These are phyloP conservation scores for Heliconius hewitsoni DNA, from an alignment of 1,140 invertebrate species.

Conservation along the genomic window DNA sequence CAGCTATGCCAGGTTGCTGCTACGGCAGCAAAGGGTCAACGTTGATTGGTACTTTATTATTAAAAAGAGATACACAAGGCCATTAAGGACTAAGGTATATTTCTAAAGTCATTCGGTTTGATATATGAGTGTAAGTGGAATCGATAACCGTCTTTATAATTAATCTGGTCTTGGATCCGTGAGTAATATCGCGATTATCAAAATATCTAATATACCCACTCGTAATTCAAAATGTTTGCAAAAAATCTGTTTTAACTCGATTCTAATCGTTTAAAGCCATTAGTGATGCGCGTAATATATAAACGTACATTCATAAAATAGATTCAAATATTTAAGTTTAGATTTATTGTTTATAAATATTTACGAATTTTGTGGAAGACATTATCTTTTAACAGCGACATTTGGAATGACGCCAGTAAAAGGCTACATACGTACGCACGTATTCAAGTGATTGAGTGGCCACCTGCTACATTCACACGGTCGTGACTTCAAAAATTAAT, in stretches of 20 bases:
- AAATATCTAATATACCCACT: neutral
- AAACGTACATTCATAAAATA: neutral
- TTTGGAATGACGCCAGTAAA: constrained; percentile 36
- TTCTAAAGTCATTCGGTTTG: constrained; percentile 53
- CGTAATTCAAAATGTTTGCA: neutral
- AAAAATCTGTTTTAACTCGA: neutral
- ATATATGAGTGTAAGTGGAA: constrained; percentile 54
- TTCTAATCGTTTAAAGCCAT: neutral
- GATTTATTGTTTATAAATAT: constrained; percentile 18
- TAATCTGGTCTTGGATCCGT: constrained; percentile 29
- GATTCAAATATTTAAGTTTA: constrained; percentile 3
- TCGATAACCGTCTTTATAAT: constrained; percentile 44
- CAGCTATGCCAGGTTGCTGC: constrained; percentile 28
- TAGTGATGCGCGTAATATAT: constrained; percentile 1
- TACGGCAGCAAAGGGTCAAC: constrained; percentile 43
- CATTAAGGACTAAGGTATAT: constrained; percentile 54
- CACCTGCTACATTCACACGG: constrained; percentile 11
- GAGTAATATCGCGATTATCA: constrained; percentile 17
- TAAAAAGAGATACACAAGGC: constrained; percentile 62
- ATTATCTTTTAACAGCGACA: constrained; percentile 28
- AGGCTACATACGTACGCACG: neutral
- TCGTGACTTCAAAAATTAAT: constrained; percentile 16
- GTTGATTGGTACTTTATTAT: constrained; percentile 36
- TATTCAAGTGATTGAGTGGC: constrained; percentile 5
- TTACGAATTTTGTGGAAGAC: constrained; percentile 2